Evolutionary conservation across 2,888 invertebrate species (phyloP).

Genomic region (Scaptomyza reducta): DNA sequence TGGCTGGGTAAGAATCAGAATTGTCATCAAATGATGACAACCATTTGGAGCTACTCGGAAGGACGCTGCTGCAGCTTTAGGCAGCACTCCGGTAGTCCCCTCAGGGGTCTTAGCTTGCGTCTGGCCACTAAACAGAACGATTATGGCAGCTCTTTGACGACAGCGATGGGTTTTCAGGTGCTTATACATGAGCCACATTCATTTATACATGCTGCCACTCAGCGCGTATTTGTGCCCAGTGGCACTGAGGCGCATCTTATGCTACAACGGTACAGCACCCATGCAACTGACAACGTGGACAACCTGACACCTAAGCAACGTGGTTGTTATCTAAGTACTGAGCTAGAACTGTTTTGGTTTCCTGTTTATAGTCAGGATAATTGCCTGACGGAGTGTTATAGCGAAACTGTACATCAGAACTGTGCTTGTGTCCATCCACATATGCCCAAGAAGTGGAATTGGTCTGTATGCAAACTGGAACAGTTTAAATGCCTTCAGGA

Average conservation of each 20-base stretch:
- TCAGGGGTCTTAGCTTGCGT: slow-evolving; percentile 87
- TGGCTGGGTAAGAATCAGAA: slow-evolving; percentile 86
- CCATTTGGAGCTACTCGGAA: slow-evolving; percentile 83
- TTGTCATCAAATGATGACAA: slow-evolving; percentile 86
- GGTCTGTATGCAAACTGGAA: slow-evolving; percentile 65
- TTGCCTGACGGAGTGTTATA: slow-evolving; percentile 87
- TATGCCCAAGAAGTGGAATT: slow-evolving; percentile 82
- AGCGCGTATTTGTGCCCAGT: slow-evolving; percentile 85
- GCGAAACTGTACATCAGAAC: slow-evolving; percentile 82
- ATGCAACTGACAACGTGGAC: slow-evolving; percentile 85
- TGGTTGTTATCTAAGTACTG: slow-evolving; percentile 86
- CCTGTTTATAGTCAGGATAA: slow-evolving; percentile 87
- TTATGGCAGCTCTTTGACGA: slow-evolving; percentile 86
- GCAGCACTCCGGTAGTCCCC: slow-evolving; percentile 86
- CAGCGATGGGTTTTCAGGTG: slow-evolving; percentile 86
- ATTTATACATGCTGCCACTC: slow-evolving; percentile 86
- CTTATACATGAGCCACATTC: slow-evolving; percentile 87
- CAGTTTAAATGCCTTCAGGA: slow-evolving; percentile 65
- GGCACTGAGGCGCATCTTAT: slow-evolving; percentile 86
- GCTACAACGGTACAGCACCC: slow-evolving; percentile 86
- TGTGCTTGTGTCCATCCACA: slow-evolving; percentile 88
- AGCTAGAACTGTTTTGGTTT: slow-evolving; percentile 82
- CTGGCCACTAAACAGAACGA: slow-evolving; percentile 86
- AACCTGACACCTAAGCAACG: slow-evolving; percentile 84
- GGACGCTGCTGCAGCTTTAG: slow-evolving; percentile 89